Conservation (phyloP, 2,888 invertebrate species). For the Lutraria lutraria region DNA sequence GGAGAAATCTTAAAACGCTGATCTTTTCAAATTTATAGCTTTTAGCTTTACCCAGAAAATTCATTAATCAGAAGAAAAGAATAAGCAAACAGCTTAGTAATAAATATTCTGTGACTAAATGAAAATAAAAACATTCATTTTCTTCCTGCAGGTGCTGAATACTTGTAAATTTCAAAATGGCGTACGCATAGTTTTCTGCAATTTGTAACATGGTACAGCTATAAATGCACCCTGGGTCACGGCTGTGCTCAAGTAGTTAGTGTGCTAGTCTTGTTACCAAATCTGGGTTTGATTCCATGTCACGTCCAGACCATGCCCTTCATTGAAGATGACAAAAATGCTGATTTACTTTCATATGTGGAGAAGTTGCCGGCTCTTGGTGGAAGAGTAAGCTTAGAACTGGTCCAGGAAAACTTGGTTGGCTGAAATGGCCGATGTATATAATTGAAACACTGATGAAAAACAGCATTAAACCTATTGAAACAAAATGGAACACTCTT, state of each 20-base stretch:
- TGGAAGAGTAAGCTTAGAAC: too few species aligned
- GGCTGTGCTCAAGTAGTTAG: too few species aligned
- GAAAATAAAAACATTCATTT: background rate
- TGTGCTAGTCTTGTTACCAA: background rate
- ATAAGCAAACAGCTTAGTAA: background rate
- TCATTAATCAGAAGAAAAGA: slow-evolving; percentile 16
- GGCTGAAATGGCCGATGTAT: too few species aligned
- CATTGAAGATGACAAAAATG: too few species aligned
- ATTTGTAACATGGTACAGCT: background rate
- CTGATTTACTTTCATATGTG: background rate
- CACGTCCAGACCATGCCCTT: too few species aligned
- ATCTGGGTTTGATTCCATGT: too few species aligned
- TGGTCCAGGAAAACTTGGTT: too few species aligned
- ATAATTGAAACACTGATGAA: too few species aligned
- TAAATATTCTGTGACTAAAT: slow-evolving; percentile 4
- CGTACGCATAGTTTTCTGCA: background rate
- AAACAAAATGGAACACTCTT: background rate
- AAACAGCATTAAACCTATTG: too few species aligned
- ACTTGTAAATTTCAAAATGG: background rate
- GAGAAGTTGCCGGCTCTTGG: too few species aligned
- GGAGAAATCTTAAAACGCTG: slow-evolving; percentile 40
- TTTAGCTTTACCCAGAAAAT: background rate
- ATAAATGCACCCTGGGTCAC: background rate
- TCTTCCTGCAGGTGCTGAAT: background rate
- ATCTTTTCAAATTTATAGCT: slow-evolving; percentile 20